Evolutionary conservation across 1,140 invertebrate species (phyloP), one percentile per base, ranked within the genome.

Genomic region (Archivesica marissinica): DNA sequence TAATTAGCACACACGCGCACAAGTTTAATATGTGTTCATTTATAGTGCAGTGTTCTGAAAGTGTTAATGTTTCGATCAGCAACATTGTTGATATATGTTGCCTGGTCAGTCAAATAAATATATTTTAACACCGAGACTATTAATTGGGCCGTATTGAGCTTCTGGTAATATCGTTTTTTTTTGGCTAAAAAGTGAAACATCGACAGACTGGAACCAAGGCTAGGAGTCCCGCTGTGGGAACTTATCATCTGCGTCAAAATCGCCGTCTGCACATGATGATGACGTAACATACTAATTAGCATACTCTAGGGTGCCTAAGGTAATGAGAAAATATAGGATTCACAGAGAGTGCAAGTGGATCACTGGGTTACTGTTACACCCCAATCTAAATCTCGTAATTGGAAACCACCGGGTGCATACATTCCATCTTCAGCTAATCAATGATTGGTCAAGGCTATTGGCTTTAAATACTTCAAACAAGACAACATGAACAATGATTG

Each of bases 251-350:
- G 72, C 41, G 72, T 75, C 72, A 75, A 75, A n/a, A 75, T 25
- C 50, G 38, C 72, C 6, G 72, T 75, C 28, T 75, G 72, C 9
- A 15, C 20, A 4, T 15, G 38, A n/a, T 9, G 47, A 9, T 75
- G 47, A 75, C 72, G 72, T 75, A 52, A 75, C 25, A 30, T 4
- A 75, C 28, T 75, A 75, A 75, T 75, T 75, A 75, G 44, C 25
- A 54, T 33, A 54, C 72, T 33, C 72, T 30, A 54, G 47, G 72
- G 30, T 75, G 72, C 20, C 72, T 33, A 2, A 2, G 23, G 28
- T 56, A 56, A 75, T 75, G 72, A 54, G 35, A 50, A 52, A 52
- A 75, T 44, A 75, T 75, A 54, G 39, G n/a, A 52, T 33, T 30
- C 30, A 56, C 28, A 30, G 50, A 50, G 47, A 30, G 50, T 20